phyloP scores from a whole-genome alignment of 2,797 vertebrate species.

The Prionace glauca region DNA sequence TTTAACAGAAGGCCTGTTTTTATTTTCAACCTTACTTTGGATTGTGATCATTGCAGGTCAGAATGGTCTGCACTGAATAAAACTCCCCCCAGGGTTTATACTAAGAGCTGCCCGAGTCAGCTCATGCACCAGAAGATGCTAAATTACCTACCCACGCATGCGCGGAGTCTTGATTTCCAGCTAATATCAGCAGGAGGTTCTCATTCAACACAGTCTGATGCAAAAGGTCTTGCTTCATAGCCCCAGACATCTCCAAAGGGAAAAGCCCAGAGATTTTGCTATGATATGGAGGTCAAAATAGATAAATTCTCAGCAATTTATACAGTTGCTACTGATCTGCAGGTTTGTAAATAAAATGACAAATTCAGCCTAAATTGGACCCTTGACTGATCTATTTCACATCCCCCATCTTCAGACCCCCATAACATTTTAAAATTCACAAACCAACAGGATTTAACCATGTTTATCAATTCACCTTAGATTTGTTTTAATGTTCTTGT shows the following conservation, averaged over 20 bases:
- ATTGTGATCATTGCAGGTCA: neutral
- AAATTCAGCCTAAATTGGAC: neutral
- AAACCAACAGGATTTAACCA: neutral
- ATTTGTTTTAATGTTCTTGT: neutral
- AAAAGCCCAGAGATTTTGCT: neutral
- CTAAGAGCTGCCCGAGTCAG: neutral
- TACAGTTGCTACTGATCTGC: neutral
- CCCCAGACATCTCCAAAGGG: neutral
- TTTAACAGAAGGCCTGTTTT: neutral
- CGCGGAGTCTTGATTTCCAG: neutral
- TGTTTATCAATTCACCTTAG: neutral
- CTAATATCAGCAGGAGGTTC: constrained; percentile 15
- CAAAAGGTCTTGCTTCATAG: constrained; percentile 18
- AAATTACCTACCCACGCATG: constrained; percentile 6
- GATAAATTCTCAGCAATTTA: neutral
- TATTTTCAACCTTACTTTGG: neutral
- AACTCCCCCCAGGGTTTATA: neutral
- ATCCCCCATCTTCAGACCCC: neutral
- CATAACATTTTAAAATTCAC: neutral
- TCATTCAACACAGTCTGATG: neutral
- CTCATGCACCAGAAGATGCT: neutral
- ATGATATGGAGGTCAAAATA: neutral
- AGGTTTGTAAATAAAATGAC: neutral
- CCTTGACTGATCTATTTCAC: neutral
- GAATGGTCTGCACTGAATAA: constrained; percentile 23